phyloP scores from a whole-genome alignment of 2,113 vertebrate genomes.

The Pedionomus torquatus region DNA sequence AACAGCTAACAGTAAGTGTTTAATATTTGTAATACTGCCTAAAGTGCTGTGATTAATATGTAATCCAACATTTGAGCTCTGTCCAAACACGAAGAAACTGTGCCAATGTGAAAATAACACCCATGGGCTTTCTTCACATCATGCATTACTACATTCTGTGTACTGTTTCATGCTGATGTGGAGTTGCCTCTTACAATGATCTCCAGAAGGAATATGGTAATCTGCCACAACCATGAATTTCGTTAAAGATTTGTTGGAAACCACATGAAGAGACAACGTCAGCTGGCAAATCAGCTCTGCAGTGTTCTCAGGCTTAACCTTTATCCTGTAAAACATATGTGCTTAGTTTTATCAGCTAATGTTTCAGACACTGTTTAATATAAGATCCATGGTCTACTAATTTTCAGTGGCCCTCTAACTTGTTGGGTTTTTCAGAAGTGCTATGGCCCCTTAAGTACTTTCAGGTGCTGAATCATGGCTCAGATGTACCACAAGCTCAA shows the following conservation, averaged over 20 bases:
- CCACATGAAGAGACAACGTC: not conserved
- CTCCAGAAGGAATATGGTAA: not conserved
- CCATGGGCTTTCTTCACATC: not conserved
- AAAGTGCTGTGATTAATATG: fast-evolving
- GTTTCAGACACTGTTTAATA: not conserved
- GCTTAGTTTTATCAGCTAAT: not conserved
- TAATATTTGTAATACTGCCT: not conserved
- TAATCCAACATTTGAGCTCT: not conserved
- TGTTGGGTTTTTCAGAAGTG: not conserved
- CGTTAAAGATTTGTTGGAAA: not conserved
- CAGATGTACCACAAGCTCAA: not conserved
- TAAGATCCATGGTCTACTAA: not conserved
- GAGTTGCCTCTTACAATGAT: not conserved
- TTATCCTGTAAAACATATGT: not conserved
- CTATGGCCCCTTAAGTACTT: not conserved
- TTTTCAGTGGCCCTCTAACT: not conserved
- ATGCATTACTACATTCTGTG: not conserved
- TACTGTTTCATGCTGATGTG: not conserved
- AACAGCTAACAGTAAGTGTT: not conserved
- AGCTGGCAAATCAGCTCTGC: not conserved
- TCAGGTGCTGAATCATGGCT: not conserved
- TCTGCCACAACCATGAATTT: not conserved
- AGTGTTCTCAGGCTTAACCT: not conserved
- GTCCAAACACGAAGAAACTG: not conserved
- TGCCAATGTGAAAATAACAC: not conserved